Conservation (phyloP, 2,797 vertebrate genomes). For the Limosa lapponica region DNA sequence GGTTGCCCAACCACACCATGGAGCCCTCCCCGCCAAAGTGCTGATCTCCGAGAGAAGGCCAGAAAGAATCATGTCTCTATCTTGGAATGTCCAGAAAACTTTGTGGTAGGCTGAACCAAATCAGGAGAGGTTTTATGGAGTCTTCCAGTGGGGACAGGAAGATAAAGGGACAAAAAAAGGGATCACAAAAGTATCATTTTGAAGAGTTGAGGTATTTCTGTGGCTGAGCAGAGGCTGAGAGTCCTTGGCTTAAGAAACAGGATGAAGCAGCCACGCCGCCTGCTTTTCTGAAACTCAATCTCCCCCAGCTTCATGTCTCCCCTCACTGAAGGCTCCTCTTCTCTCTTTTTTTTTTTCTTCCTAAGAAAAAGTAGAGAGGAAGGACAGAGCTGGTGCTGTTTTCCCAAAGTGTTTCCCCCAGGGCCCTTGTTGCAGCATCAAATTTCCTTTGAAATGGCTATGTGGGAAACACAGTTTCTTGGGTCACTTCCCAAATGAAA, state of each 20-base stretch:
- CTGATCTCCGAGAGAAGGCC: neutral
- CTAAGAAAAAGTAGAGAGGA: neutral
- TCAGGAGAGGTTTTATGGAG: neutral
- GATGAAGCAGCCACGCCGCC: neutral
- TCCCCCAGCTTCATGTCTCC: neutral
- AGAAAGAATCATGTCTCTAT: rapidly evolving
- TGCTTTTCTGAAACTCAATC: conserved; percentile 33
- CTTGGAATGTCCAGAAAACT: neutral
- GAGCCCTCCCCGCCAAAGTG: neutral
- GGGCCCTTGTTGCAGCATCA: conserved; percentile 44
- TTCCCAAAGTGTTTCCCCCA: conserved; percentile 51
- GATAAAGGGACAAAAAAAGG: neutral
- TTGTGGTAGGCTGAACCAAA: neutral
- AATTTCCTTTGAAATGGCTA: conserved; percentile 67
- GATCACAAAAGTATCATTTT: neutral
- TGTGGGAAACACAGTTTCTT: conserved; percentile 63
- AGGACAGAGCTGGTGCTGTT: conserved; percentile 41
- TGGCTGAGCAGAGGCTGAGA: neutral
- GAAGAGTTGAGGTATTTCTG: neutral
- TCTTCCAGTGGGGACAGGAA: neutral
- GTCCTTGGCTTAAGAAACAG: neutral
- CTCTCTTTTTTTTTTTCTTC: neutral
- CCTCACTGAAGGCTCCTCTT: neutral
- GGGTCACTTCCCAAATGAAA: conserved; percentile 61
- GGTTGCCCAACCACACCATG: rapidly evolving